A percentile compares a stretch with the other conserved stretches of the same genome.
Conservation (phyloP, 2,888 invertebrate species). For the Phyto melanocephala region DNA sequence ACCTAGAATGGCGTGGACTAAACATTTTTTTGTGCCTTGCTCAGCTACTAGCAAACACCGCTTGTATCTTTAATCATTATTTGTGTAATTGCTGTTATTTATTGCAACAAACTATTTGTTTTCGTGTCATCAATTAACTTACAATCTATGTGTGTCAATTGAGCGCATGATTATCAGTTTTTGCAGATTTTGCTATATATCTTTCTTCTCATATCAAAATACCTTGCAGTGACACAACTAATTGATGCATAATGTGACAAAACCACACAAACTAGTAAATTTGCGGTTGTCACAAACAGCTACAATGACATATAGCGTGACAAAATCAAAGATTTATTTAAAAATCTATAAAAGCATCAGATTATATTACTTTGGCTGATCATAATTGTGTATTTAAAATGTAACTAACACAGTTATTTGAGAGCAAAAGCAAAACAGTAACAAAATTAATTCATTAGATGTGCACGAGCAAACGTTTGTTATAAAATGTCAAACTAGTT, state of each 20-base stretch:
- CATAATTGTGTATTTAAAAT: background rate
- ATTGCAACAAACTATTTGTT: background rate
- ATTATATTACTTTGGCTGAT: background rate
- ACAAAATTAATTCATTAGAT: background rate
- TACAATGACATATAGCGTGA: slow-evolving; percentile 27
- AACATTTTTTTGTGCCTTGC: too few species aligned
- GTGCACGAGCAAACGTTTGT: background rate
- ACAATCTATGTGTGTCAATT: slow-evolving; percentile 39
- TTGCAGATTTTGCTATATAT: background rate
- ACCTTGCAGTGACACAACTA: slow-evolving; percentile 14
- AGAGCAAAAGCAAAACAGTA: background rate
- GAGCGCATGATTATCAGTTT: slow-evolving; percentile 8
- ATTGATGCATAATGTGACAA: slow-evolving; percentile 40
- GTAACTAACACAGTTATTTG: background rate
- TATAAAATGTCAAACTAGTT: background rate
- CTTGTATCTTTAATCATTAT: too few species aligned
- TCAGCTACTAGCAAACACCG: too few species aligned
- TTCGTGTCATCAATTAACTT: slow-evolving; percentile 13
- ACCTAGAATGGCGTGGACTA: too few species aligned
- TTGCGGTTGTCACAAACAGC: slow-evolving; percentile 27
- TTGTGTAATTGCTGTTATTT: background rate
- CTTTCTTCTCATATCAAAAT: background rate
- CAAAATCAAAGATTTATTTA: slow-evolving; percentile 40
- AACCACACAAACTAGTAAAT: slow-evolving; percentile 21
- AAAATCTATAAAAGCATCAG: slow-evolving; percentile 30